Evolutionary conservation across 2,797 vertebrate species (phyloP).

Genomic region (Anguilla megastoma): DNA sequence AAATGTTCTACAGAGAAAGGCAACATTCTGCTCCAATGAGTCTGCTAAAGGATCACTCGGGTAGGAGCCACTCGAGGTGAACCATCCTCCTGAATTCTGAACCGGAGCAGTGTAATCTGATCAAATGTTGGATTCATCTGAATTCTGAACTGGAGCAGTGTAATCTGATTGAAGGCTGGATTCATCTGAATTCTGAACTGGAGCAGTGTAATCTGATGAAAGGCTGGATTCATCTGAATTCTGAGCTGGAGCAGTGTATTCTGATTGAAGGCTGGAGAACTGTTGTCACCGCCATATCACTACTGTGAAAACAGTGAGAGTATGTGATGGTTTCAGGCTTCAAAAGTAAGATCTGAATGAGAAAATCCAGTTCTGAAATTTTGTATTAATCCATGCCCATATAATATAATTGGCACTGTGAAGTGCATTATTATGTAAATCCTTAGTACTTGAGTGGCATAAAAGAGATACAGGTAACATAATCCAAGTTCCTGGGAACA

Average conservation of each 20-base stretch:
- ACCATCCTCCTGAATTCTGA: neutral
- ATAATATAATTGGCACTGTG: constrained; percentile 31
- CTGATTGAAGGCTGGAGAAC: neutral
- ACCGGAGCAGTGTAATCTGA: too few relatives aligned
- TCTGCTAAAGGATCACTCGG: neutral
- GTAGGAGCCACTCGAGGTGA: neutral
- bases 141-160: too few relatives aligned
- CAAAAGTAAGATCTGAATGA: constrained; percentile 9
- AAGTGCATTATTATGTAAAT: constrained; percentile 33
- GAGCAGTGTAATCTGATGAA: neutral
- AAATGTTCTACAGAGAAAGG: neutral
- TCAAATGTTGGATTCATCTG: too few relatives aligned
- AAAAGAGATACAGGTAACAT: constrained; percentile 9
- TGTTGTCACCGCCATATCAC: constrained; percentile 4
- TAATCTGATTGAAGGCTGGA: too few relatives aligned
- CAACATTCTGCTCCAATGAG: constrained; percentile 1
- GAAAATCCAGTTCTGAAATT: neutral
- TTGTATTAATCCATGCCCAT: constrained; percentile 39
- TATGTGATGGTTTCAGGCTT: constrained; percentile 12
- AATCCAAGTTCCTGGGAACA: neutral
- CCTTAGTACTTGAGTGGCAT: neutral
- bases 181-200: neutral
- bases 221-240: neutral
- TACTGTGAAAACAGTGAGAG: neutral
- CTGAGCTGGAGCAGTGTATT: neutral